Percentiles rank a stretch among this genome's conserved stretches.
These are phyloP conservation scores for Drosophila neonasuta DNA, from an alignment of 2,888 invertebrate species.

Conservation along the genomic window DNA sequence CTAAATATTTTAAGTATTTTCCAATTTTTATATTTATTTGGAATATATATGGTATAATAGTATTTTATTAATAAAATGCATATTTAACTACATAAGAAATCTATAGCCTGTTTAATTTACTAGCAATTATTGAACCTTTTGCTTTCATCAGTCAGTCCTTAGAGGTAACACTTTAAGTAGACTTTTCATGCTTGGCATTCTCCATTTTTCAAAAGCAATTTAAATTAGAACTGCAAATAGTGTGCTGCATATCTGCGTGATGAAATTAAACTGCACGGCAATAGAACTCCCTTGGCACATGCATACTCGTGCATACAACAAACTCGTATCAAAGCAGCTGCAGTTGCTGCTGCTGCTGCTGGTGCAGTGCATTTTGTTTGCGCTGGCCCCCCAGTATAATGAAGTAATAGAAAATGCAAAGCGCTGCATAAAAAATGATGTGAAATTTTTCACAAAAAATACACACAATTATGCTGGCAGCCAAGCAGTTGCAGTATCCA, in stretches of 20 bases:
- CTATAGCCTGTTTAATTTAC: too few species aligned
- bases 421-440: constrained; percentile 73
- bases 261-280: constrained; percentile 17
- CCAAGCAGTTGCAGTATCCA: constrained; percentile 1
- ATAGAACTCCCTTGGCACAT: constrained; percentile 9
- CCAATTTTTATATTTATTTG: too few species aligned
- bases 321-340: constrained; percentile 12
- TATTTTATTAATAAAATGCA: too few species aligned
- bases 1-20: too few species aligned
- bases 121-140: too few species aligned
- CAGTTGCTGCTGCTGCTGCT: constrained; percentile 14
- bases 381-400: constrained; percentile 47
- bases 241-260: constrained; percentile 18
- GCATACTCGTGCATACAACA: neutral
- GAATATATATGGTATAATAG: too few species aligned
- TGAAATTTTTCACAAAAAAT: constrained; percentile 70
- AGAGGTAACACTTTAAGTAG: neutral
- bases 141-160: neutral
- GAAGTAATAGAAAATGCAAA: constrained; percentile 77
- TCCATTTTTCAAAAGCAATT: constrained; percentile 8
- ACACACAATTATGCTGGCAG: constrained; percentile 74
- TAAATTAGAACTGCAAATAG: constrained; percentile 1
- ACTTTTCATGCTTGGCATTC: neutral
- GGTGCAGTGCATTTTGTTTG: constrained; percentile 52
- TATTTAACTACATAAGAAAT: too few species aligned